Base-by-base conservation (phyloP, 2,113 vertebrate species). In the Phylloscopus whistleri region DNA sequence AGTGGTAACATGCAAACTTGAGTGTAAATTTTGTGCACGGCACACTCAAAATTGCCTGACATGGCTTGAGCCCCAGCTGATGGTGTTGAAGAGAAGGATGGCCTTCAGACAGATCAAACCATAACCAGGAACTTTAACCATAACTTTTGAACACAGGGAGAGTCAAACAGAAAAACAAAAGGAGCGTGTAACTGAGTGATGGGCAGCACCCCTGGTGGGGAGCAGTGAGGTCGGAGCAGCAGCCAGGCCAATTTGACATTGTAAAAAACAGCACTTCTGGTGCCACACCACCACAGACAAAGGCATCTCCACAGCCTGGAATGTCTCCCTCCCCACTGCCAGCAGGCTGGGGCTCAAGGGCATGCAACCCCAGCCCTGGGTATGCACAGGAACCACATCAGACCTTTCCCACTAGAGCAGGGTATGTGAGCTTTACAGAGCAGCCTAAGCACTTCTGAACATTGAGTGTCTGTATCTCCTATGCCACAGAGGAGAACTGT, bases 341-440 rank as follows among this genome's bases (percentile, higher is more conserved):
- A 82, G 37, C 59, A 62, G 20, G 12, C 20, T n/a, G 26, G 7
- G 33, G 16, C 26, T 60, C 2, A 0, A 16, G 20, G 21, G 19
- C 21, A 5, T 60, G n/a, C 24, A 60, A 16, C 11, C 39, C 33
- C 24, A 53, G 27, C 15, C 27, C 23, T 39, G 28, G 26, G 11
- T 30, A 11, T 53, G n/a, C n/a, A 30, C 46, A 58, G 19, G 37
- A 9, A 60, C 28, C 30, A 11, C 6, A 33, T 0, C 0, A 26
- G 21, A 31, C 6, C 11, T 78, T 44, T 78, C 1, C 30, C 13
- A 16, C n/a, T 30, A 6, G 4, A n/a, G 11, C 16, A 22, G 30
- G 21, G 35, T 23, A 5, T 8, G 11, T 9, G 30, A 31, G 23
- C 26, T 33, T 48, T 6, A 28, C 2, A 3, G 13, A 62, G 35